Conservation (phyloP, 2,888 invertebrate species). For the Caenorhabditis sinica region DNA sequence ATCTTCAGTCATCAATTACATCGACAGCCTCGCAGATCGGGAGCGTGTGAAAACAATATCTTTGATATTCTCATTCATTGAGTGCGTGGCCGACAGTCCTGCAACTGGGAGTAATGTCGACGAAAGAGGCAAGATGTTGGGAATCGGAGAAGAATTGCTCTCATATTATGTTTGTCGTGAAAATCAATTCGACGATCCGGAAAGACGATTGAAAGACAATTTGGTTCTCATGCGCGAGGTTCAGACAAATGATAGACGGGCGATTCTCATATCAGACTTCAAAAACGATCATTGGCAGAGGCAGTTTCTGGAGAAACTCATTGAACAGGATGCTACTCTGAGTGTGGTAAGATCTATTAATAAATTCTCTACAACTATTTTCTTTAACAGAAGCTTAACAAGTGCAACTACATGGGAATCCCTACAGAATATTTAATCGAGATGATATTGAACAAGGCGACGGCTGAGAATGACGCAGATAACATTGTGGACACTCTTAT, state of each 20-base stretch:
- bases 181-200: conserved; percentile 41
- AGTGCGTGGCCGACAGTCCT: conserved; percentile 53
- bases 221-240: conserved; percentile 54
- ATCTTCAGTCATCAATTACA: conserved; percentile 57
- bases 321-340: conserved; percentile 5
- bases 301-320: conserved; percentile 29
- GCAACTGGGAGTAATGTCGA: conserved; percentile 25
- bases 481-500: conserved; percentile 40
- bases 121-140: conserved; percentile 36
- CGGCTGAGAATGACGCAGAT: conserved; percentile 17
- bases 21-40: conserved; percentile 44
- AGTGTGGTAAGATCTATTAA: conserved; percentile 8
- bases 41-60: conserved; percentile 42
- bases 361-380: background rate
- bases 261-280: conserved; percentile 56
- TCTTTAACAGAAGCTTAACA: conserved; percentile 46
- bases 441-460: conserved; percentile 20
- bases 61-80: conserved; percentile 56
- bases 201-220: conserved; percentile 28
- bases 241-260: conserved; percentile 20
- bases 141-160: conserved; percentile 53
- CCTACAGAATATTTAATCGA: conserved; percentile 19
- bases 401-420: conserved; percentile 54
- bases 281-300: conserved; percentile 28
- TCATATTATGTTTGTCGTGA: conserved; percentile 51